Evolutionary conservation across 2,888 invertebrate genomes (phyloP).

Genomic region (Lordiphosa fenestrarum): DNA sequence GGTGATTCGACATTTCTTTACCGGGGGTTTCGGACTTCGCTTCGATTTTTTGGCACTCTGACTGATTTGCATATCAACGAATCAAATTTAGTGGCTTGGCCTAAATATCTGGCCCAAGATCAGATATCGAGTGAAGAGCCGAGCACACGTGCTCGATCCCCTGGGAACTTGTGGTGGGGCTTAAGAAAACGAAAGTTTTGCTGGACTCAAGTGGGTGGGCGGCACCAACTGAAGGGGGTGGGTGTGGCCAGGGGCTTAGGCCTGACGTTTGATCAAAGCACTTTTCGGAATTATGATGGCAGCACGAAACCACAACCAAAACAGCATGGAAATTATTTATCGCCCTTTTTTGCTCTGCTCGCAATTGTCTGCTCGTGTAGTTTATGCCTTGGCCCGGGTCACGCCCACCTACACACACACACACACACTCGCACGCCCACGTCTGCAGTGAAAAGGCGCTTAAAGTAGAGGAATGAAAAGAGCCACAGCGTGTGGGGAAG

Average conservation of each 20-base stretch:
- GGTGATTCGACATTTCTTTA: not conserved
- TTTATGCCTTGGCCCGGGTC: constrained; percentile 48
- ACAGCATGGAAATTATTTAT: constrained; percentile 62
- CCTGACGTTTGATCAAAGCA: constrained; percentile 66
- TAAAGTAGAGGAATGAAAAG: constrained; percentile 18
- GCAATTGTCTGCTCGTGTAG: constrained; percentile 66
- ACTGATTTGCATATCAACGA: constrained; percentile 29
- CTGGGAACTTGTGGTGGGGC: not conserved
- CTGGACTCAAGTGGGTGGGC: constrained; percentile 8
- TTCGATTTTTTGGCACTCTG: not conserved
- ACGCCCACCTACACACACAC: constrained; percentile 27
- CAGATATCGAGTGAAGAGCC: not conserved
- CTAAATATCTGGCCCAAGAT: constrained; percentile 22
- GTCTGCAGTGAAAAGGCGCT: constrained; percentile 52
- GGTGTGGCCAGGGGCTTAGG: constrained; percentile 33
- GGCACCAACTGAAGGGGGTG: constrained; percentile 13
- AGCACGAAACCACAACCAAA: constrained; percentile 21
- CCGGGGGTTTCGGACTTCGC: constrained; percentile 8
- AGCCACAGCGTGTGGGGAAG: not conserved
- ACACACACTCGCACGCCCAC: constrained; percentile 21
- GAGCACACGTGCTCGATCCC: too few relatives aligned
- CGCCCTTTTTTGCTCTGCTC: constrained; percentile 36
- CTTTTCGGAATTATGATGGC: constrained; percentile 57
- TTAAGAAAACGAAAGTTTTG: too few relatives aligned
- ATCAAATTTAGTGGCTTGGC: constrained; percentile 18